Base-by-base conservation (phyloP, 1,140 invertebrate species). In the Apis florea region DNA sequence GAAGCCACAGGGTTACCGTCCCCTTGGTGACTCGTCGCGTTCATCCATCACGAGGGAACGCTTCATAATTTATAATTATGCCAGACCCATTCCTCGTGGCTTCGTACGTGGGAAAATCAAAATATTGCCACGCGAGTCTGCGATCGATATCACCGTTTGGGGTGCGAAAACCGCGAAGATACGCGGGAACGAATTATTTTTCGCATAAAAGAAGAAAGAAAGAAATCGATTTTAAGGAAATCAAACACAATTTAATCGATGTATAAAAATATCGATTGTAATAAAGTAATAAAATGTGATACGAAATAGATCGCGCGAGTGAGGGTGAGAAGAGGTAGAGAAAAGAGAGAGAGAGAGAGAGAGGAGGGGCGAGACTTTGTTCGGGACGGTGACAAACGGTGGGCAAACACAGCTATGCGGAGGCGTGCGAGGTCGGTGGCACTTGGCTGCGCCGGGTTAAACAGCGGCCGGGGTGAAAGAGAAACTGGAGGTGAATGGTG, bases 351-450 rank as follows among this genome's bases (percentile, higher is more conserved):
- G 31, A 47, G 79, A 49, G 26, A 19, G 12, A 21, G 68, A 67
- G 19, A 24, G 47, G 21, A 47, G 17, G 49, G 63, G 64, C 31
- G 74, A 63, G 81, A 86, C 84, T 87, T 87, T 87, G 85, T 73
- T 86, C 81, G 54, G 66, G 84, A 87, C 81, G 84, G 86, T 87
- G 87, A 88, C 83, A 88, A 88, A 88, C 85, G 86, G 69, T 80
- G 70, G 79, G 86, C 80, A 88, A 88, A 85, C 76, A 85, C 63
- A 73, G 74, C 56, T 47, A 26, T 49, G 83, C 83, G 70, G 72
- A 75, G 69, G 72, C 73, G 73, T 58, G 15, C 21, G 79, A 82
- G 79, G 79, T 82, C 79, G 73, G 61, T 31, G 79, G 26, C 79
- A 75, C 73, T 66, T 31, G 72, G 51, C 21, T 75, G 54, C 79